These are phyloP conservation scores for Drosophila lowei DNA, from an alignment of 1,140 invertebrate genomes.

Conservation along the genomic window DNA sequence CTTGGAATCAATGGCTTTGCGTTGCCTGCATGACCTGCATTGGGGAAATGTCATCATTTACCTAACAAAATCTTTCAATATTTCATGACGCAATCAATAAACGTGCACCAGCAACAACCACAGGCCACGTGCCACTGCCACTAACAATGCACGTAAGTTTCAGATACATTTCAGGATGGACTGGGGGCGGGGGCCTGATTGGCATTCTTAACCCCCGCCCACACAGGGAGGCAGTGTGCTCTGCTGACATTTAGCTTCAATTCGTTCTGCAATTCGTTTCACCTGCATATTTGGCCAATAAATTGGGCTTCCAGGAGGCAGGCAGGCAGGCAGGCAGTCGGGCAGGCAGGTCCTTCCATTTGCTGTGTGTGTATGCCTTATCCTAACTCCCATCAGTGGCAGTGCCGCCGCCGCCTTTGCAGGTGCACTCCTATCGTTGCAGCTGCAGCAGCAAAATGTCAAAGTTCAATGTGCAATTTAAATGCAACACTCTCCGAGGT, in stretches of 20 bases:
- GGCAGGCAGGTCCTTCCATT: conserved; percentile 17
- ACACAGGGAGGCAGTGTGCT: neutral
- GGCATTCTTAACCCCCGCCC: conserved; percentile 40
- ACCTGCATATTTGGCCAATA: conserved; percentile 74
- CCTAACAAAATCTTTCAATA: conserved; percentile 68
- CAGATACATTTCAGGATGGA: neutral
- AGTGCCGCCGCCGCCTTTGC: conserved; percentile 16
- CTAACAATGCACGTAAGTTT: neutral
- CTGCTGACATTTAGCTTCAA: conserved; percentile 60
- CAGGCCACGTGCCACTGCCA: conserved; percentile 19
- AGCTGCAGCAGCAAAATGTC: conserved; percentile 50
- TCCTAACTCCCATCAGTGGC: conserved; percentile 53
- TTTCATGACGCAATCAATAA: conserved; percentile 78
- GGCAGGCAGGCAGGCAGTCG: conserved; percentile 14
- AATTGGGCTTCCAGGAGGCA: conserved; percentile 47
- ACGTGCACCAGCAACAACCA: conserved; percentile 71
- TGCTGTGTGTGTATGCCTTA: conserved; percentile 26
- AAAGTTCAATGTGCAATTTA: conserved; percentile 81
- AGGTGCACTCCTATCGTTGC: conserved; percentile 25
- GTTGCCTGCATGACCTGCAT: conserved; percentile 55
- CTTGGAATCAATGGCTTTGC: conserved; percentile 27
- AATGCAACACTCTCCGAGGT: conserved; percentile 59
- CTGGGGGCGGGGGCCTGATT: conserved; percentile 6
- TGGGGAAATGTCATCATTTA: conserved; percentile 43
- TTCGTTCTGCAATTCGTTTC: conserved; percentile 61